Percentiles rank a stretch among this genome's conserved stretches.
phyloP scores from a whole-genome alignment of 2,797 vertebrate species.

The Streptopelia turtur region DNA sequence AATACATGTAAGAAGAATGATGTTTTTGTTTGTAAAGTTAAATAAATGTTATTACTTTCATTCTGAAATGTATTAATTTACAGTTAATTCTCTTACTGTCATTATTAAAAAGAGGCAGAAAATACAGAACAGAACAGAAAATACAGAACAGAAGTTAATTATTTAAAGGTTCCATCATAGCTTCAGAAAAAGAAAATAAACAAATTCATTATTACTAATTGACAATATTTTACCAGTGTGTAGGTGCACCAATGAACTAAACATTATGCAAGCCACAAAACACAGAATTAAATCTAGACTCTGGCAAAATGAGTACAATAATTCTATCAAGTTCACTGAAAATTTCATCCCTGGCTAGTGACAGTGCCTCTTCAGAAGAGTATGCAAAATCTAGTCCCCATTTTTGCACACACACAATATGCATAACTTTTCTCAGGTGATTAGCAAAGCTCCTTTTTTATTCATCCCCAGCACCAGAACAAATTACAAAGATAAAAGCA shows the following conservation, averaged over 20 bases:
- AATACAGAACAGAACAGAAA: too few species aligned
- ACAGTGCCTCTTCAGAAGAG: background rate
- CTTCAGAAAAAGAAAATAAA: slow-evolving; percentile 32
- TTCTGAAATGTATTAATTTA: background rate
- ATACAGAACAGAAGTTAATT: too few species aligned
- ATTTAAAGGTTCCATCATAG: slow-evolving; percentile 1
- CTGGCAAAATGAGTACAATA: slow-evolving; percentile 15
- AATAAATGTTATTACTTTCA: background rate
- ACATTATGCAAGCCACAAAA: background rate
- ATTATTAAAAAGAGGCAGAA: background rate
- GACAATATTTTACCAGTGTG: slow-evolving; percentile 6
- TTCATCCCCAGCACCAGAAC: slow-evolving; percentile 47
- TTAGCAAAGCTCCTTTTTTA: slow-evolving; percentile 38
- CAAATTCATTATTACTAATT: slow-evolving; percentile 36
- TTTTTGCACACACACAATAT: background rate
- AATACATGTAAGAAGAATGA: background rate
- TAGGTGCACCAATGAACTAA: background rate
- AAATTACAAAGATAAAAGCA: slow-evolving; percentile 61
- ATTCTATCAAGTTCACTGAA: slow-evolving; percentile 28
- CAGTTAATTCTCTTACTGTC: background rate
- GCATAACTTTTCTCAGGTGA: slow-evolving; percentile 37
- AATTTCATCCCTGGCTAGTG: slow-evolving; percentile 18
- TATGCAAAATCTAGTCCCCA: background rate
- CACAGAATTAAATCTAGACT: slow-evolving; percentile 19
- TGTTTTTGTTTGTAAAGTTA: background rate